Conservation (phyloP, 2,113 vertebrate species). For the Thamnaconus septentrionalis region DNA sequence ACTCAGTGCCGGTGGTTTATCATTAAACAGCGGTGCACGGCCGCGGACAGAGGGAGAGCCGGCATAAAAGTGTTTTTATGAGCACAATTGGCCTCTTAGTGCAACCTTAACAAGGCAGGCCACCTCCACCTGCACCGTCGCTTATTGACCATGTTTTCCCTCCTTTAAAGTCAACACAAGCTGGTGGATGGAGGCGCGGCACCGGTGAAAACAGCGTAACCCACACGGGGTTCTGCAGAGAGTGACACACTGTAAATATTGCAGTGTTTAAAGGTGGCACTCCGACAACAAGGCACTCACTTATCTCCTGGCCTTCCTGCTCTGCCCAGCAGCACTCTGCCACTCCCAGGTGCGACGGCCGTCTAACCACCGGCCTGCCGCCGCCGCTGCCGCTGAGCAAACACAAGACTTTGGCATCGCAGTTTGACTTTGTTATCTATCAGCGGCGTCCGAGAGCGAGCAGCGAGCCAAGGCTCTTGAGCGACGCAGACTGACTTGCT, state of each 20-base stretch:
- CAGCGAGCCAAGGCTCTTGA: not conserved
- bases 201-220: not conserved
- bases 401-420: constrained; percentile 3
- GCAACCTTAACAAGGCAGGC: not conserved
- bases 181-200: not conserved
- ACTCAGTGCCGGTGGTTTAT: no score
- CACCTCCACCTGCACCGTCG: not conserved
- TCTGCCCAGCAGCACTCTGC: not conserved
- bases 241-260: not conserved
- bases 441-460: not conserved
- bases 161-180: no score
- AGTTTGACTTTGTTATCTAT: constrained; percentile 22
- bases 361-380: not conserved
- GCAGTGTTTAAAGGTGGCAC: not conserved
- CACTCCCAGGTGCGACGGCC: not conserved
- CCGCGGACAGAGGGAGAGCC: not conserved
- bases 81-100: not conserved
- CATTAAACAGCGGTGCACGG: not conserved
- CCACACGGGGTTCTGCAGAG: not conserved
- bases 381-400: not conserved
- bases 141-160: not conserved
- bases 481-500: not conserved
- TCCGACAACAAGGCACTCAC: not conserved
- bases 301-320: not conserved
- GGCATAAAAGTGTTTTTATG: not conserved